phyloP scores from a whole-genome alignment of 2,113 vertebrate species.

The Crotalus helleri region DNA sequence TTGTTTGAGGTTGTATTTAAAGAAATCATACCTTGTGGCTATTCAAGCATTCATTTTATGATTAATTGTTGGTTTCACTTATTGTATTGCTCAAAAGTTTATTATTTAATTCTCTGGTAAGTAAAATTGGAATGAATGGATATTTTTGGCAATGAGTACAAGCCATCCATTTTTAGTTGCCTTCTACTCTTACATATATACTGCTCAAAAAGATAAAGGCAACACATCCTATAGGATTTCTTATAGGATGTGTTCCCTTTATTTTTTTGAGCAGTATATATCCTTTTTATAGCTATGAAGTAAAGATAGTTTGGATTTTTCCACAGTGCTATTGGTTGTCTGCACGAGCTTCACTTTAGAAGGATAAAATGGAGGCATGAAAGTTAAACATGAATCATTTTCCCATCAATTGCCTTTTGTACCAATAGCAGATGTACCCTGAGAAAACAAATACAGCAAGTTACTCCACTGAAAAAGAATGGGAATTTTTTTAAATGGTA shows the following conservation, averaged over 20 bases:
- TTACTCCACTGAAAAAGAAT: slow-evolving; percentile 69
- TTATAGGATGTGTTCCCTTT: no score
- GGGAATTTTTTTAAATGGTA: slow-evolving; percentile 56
- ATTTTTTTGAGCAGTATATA: not conserved
- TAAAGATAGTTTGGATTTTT: slow-evolving; percentile 41
- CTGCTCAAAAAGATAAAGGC: no score
- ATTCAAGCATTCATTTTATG: not conserved
- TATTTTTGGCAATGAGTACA: slow-evolving; percentile 6
- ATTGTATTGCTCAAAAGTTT: slow-evolving; percentile 5
- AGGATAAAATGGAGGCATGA: slow-evolving; percentile 61
- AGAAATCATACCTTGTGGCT: not conserved
- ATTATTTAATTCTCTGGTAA: slow-evolving; percentile 14
- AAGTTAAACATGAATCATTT: slow-evolving; percentile 63
- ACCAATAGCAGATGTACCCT: slow-evolving; percentile 65
- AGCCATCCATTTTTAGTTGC: slow-evolving; percentile 6
- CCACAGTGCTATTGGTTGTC: slow-evolving; percentile 23
- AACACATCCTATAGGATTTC: no score
- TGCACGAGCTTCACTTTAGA: slow-evolving; percentile 49
- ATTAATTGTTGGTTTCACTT: not conserved
- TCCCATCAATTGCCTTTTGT: slow-evolving; percentile 60
- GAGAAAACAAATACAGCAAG: slow-evolving; percentile 67
- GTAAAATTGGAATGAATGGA: not conserved
- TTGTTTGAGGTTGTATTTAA: slow-evolving; percentile 22
- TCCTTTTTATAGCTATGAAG: slow-evolving; percentile 29
- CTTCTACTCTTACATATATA: slow-evolving; percentile 6